Conservation (phyloP, 2,888 invertebrate species). For the Zele albiditarsus region DNA sequence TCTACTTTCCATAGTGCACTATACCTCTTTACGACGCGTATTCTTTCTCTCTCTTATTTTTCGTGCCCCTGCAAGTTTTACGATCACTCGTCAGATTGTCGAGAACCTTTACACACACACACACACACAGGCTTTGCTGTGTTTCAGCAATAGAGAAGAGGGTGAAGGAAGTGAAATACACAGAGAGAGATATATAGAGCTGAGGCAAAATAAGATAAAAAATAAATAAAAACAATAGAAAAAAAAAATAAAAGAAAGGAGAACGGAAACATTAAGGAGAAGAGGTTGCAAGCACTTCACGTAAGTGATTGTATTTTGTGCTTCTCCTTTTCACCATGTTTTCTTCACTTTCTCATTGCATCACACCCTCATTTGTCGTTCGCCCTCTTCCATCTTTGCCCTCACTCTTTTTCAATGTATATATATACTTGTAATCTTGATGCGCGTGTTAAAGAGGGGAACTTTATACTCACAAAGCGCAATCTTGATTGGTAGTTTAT, state of each 20-base stretch:
- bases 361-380: conserved; percentile 1
- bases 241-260: conserved; percentile 12
- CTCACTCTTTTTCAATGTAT: conserved; percentile 9
- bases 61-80: background rate
- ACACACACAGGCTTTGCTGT: background rate
- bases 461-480: conserved; percentile 9
- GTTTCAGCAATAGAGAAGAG: background rate
- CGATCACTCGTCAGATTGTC: conserved; percentile 4
- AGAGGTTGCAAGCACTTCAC: conserved; percentile 46
- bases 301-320: conserved; percentile 49
- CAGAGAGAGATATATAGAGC: background rate
- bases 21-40: conserved; percentile 8
- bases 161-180: background rate
- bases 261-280: conserved; percentile 44
- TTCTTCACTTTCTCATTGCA: conserved; percentile 15
- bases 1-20: conserved; percentile 7
- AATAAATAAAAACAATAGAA: background rate
- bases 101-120: background rate
- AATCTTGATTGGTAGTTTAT: conserved; percentile 45
- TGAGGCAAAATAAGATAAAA: background rate
- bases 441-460: conserved; percentile 18
- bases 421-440: background rate
- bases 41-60: conserved; percentile 30
- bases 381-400: background rate
- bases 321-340: conserved; percentile 22